These are phyloP conservation scores for Epistrophella euchroma DNA, from an alignment of 2,888 invertebrate species.

Conservation along the genomic window DNA sequence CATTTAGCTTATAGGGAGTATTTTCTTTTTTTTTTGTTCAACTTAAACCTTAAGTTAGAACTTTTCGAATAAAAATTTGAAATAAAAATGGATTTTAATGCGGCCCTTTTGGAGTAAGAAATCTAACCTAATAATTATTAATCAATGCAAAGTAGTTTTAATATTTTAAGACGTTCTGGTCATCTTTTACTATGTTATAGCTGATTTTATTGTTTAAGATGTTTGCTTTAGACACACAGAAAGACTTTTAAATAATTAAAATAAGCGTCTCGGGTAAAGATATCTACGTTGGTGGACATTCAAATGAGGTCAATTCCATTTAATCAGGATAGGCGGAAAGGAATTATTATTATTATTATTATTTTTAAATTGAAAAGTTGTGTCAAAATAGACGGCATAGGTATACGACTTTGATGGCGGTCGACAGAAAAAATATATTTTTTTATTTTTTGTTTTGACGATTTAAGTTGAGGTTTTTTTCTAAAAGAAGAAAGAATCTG, in stretches of 20 bases:
- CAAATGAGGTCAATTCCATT: slow-evolving; percentile 1
- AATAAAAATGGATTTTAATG: slow-evolving; percentile 36
- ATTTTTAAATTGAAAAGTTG: slow-evolving; percentile 27
- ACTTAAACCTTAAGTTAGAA: neutral
- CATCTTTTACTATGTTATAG: slow-evolving; percentile 27
- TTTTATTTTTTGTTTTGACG: neutral
- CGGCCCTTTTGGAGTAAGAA: neutral
- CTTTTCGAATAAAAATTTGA: slow-evolving; percentile 5
- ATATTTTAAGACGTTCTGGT: slow-evolving; percentile 42
- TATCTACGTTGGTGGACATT: neutral
- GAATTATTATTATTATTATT: neutral
- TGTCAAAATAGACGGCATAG: slow-evolving; percentile 12
- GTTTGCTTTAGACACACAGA: slow-evolving; percentile 18
- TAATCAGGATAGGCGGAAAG: neutral
- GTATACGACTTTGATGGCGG: neutral
- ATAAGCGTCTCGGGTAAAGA: neutral
- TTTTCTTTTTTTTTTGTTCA: neutral
- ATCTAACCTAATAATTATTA: slow-evolving; percentile 27
- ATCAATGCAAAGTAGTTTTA: slow-evolving; percentile 42
- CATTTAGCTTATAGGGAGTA: slow-evolving; percentile 26
- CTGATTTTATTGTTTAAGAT: slow-evolving; percentile 20
- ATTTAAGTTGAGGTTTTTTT: neutral
- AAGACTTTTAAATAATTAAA: slow-evolving; percentile 13
- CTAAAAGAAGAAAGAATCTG: too few species aligned
- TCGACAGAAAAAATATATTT: neutral